Evolutionary conservation across 1,140 invertebrate genomes (phyloP), one percentile per base, ranked within the genome.

Genomic region (Drosophila insularis): DNA sequence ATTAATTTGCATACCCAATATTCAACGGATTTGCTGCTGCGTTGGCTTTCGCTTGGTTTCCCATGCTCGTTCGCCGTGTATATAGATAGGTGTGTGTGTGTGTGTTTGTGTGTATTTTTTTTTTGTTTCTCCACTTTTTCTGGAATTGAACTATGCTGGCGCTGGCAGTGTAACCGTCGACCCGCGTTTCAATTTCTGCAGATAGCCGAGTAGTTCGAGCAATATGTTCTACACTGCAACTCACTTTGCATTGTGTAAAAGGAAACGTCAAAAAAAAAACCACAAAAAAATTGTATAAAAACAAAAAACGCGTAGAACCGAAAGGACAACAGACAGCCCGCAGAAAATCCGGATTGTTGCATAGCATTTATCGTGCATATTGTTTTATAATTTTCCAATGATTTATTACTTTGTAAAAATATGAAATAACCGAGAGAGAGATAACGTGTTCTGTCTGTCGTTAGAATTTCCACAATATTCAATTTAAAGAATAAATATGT

Each of bases 1-100:
- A 82, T 80, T 80, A 78, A 89, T 89, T 87, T 89, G 84, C 84
- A 89, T 89, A 89, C 71, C 64, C 72, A 81, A 86, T 80, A 86
- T 81, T 81, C 81, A 65, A 85, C 81, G 74, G 78, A 78, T 72
- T 75, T 75, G 60, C 55, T 70, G 46, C 58, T 67, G 56, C 55
- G 55, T 58, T 58, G 55, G 55, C 55, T 58, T 35, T 39, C 53
- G 10, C 23, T 56, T 58, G 11, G 59, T 39, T 74, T 80, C 68
- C 58, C 76, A 55, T 39, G 43, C 55, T 19, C 43, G 14, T 6
- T 50, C 17, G 19, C 43, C 43, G 17, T 50, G 8, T 19, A 50
- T 11, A 27, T 27, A 50, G 17, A 50, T 50, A 50, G 43, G 43
- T 50, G n/a, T 43, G 17, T 43, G 40, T 43, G 14, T 43, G 14